Evolutionary conservation across 2,113 vertebrate genomes (phyloP).

Genomic region (Protobothrops mucrosquamatus): DNA sequence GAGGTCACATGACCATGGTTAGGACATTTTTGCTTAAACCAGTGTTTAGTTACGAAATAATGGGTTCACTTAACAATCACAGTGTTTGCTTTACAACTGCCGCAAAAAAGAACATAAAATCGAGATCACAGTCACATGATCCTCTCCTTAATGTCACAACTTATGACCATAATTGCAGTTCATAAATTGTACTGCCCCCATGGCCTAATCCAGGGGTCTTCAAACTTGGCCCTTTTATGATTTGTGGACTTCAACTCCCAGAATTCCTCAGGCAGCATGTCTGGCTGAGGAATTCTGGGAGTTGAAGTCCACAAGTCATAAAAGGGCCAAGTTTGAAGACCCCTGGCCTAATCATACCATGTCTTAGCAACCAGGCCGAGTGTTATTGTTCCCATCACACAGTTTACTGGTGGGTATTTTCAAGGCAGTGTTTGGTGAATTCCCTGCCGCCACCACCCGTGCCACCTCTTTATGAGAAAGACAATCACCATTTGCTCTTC

Average conservation of each 20-base stretch:
- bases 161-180: background rate
- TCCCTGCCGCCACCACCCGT: background rate
- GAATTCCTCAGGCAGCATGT: too few species aligned
- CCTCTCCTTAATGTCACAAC: background rate
- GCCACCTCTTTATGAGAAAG: background rate
- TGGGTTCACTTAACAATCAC: background rate
- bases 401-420: background rate
- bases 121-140: background rate
- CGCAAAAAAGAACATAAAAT: background rate
- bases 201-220: too few species aligned
- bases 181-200: background rate
- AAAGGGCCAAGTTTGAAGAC: too few species aligned
- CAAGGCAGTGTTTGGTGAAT: background rate
- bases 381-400: background rate
- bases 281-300: too few species aligned
- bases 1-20: background rate
- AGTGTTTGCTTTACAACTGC: too few species aligned
- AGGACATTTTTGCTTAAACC: background rate
- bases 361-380: background rate
- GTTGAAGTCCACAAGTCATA: too few species aligned
- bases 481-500: background rate
- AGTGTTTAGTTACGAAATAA: background rate
- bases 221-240: too few species aligned
- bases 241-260: too few species aligned
- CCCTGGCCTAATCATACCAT: background rate